Evolutionary conservation across 2,888 invertebrate genomes (phyloP), one percentile per base, ranked within the genome.

Genomic region (Clusia tigrina): DNA sequence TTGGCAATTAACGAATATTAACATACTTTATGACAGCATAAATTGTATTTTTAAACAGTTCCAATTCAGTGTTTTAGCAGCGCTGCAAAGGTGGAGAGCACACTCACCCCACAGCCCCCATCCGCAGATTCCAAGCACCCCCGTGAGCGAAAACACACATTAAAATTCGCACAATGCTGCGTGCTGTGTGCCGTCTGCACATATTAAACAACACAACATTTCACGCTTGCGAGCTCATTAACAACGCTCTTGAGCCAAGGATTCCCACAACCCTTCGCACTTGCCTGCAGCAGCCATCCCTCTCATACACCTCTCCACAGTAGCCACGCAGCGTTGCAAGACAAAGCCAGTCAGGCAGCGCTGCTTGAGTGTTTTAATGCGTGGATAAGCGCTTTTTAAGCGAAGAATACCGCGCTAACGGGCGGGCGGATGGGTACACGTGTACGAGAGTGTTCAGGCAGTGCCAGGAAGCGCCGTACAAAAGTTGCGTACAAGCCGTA

Each of bases 1-100:
- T 75, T 74, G 77, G 72, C 77, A 77, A 75, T 75, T 75, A 75
- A 77, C 74, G 68, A 68, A 67, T 71, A 74, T 77, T 77, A 75
- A 76, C 77, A 72, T 72, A 15, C 22, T 55, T 75, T 77, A 75
- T 73, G 76, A 74, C 65, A 69, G 74, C 69, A 75, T 77, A 77
- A 75, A 75, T 75, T 75, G 73, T 48, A 1, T 26, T 25, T 24
- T 57, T n/a, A 23, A n/a, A 23, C 22, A 2, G 5, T 17, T 42
- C 24, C 23, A 22, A 1, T 24, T 51, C 26, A 51, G 25, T 25
- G 25, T 9, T n/a, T 42, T 46, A 46, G 46, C 42, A 24, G 24
- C 18, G 24, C 25, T n/a, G n/a, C n/a, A n/a, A n/a, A n/a, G n/a
- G n/a, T n/a, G n/a, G n/a, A 53, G 32, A 54, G 5, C 2, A 65